Evolutionary conservation across 2,797 vertebrate genomes (phyloP), one percentile per base, ranked within the genome.

Genomic region (Darevskia mixta): DNA sequence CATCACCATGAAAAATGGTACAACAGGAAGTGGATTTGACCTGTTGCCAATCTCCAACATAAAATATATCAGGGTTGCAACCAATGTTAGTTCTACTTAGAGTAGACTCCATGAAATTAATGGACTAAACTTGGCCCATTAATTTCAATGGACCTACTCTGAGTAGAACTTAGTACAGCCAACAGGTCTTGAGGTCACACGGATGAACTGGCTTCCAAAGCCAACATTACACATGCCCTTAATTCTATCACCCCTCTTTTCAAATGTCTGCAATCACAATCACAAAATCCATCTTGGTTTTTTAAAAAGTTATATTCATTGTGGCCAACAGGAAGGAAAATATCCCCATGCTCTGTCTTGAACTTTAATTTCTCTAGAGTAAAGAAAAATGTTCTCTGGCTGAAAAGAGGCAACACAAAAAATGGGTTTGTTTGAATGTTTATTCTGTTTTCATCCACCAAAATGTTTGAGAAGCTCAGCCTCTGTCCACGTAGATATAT

Each of bases 331-430:
- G 86, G 43, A 61, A 78, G 83, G 13, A 72, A 77, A 85, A 81
- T 3, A 41, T 72, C n/a, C 17, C 49, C 6, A 0, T n/a, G 18
- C 5, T n/a, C 67, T 45, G 8, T 86, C 72, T 89, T 49, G 88
- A 89, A 87, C 20, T 83, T 8, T 20, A 29, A 67, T 86, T 85
- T 49, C 66, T 91, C 78, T 86, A 75, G 77, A 75, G 83, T 71
- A 75, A 83, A 90, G 75, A 67, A 90, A 84, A 91, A 2, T 25
- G 25, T 2, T 25, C 15, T 55, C 23, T 27, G 25, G 64, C 80
- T 75, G 67, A n/a, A 45, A 84, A 7, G 82, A 69, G 20, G 32
- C 4, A 77, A 23, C 32, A 55, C 11, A 80, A 79, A 32, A 27
- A 61, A 64, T 66, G 32, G 5, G 4, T 69, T 73, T 58, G 77